A percentile compares a stretch with the other conserved stretches of the same genome.
Evolutionary conservation across 2,113 vertebrate genomes (phyloP).

Genomic region (Mormoops blainvillei): DNA sequence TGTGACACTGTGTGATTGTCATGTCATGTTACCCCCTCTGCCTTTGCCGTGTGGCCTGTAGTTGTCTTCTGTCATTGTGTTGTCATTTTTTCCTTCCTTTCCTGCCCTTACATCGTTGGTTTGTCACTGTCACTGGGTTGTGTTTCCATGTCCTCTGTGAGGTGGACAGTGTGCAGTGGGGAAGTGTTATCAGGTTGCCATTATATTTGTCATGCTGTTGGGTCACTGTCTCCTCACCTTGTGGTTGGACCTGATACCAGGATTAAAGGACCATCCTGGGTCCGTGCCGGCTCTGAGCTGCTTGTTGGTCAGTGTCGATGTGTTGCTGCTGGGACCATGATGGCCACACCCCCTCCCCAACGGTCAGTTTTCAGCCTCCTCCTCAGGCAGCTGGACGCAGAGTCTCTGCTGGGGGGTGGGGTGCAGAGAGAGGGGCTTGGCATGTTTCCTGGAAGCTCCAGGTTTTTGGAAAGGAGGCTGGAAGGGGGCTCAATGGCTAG

Average conservation of each 20-base stretch:
- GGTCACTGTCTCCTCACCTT: neutral
- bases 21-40: neutral
- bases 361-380: conserved; percentile 65
- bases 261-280: neutral
- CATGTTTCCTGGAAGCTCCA: conserved; percentile 72
- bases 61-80: neutral
- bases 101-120: neutral
- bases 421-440: conserved; percentile 67
- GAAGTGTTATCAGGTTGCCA: neutral
- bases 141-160: neutral
- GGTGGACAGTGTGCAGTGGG: neutral
- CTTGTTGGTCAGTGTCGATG: conserved; percentile 41
- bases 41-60: neutral
- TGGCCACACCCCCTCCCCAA: conserved; percentile 43
- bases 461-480: conserved; percentile 69
- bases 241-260: neutral
- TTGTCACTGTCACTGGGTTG: neutral
- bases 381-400: conserved; percentile 69
- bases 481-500: conserved; percentile 53
- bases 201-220: neutral
- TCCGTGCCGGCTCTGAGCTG: neutral
- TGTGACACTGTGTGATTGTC: neutral
- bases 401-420: conserved; percentile 41
- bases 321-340: conserved; percentile 1
- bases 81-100: neutral